phyloP scores from a whole-genome alignment of 2,797 vertebrate species.

The Poeciliopsis paucimaculata region DNA sequence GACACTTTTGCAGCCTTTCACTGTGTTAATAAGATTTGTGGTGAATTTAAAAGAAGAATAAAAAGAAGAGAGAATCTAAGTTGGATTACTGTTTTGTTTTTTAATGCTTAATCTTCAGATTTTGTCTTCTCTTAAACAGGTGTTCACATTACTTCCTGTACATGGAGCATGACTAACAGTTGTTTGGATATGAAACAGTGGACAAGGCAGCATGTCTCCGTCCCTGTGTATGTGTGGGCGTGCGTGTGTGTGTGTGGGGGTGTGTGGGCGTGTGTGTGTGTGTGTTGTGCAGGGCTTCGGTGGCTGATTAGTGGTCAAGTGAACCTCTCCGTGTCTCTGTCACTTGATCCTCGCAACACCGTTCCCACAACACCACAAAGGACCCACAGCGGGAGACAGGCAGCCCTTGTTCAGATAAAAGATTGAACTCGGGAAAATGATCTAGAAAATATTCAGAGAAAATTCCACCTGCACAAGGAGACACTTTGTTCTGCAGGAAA shows the following conservation, averaged over 20 bases:
- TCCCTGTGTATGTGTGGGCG: constrained; percentile 5
- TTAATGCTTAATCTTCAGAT: not conserved
- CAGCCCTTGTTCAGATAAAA: constrained; percentile 73
- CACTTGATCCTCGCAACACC: constrained; percentile 70
- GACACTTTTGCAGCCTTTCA: constrained; percentile 43
- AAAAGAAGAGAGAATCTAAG: not conserved
- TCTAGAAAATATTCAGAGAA: constrained; percentile 63
- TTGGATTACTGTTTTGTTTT: not conserved
- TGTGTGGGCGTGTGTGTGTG: not conserved
- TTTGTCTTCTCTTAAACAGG: constrained; percentile 1
- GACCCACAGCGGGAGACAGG: constrained; percentile 62
- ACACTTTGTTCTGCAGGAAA: constrained; percentile 59
- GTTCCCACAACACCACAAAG: constrained; percentile 77
- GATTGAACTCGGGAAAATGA: constrained; percentile 72
- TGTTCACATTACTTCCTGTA: constrained; percentile 14
- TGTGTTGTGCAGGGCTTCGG: constrained; percentile 34
- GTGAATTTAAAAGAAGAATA: constrained; percentile 24
- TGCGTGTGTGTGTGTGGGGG: not conserved
- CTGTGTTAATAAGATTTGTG: constrained; percentile 58
- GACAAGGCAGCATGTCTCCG: constrained; percentile 38
- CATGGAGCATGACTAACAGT: constrained; percentile 1
- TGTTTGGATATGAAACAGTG: constrained; percentile 36
- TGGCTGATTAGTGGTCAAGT: constrained; percentile 62
- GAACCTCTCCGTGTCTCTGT: constrained; percentile 68
- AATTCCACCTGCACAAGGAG: constrained; percentile 66